Percentiles rank a stretch among this genome's conserved stretches.
phyloP scores from a whole-genome alignment of 2,797 vertebrate species.

The Apogon talboti region DNA sequence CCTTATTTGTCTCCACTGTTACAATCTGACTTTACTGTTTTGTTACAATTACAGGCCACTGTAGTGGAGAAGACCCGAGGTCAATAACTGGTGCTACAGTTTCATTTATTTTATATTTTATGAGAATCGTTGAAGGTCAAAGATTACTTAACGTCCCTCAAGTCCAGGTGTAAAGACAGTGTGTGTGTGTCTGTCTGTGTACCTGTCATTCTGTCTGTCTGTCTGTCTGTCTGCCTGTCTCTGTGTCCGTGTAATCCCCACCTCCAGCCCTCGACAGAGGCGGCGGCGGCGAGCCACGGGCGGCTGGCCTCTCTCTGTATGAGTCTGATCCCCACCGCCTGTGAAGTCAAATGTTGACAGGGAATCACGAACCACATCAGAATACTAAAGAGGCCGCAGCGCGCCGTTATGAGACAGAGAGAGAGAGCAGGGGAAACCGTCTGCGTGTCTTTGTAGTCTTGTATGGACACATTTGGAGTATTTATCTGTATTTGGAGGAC shows the following conservation, averaged over 20 bases:
- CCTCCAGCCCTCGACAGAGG: constrained; percentile 21
- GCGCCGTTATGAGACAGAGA: constrained; percentile 45
- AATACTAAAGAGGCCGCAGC: constrained; percentile 70
- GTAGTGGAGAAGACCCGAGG: not conserved
- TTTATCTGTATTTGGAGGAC: not conserved
- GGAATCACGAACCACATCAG: constrained; percentile 67
- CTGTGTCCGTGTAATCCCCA: constrained; percentile 40
- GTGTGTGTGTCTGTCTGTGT: constrained; percentile 19
- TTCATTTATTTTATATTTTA: not conserved
- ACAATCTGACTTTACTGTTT: constrained; percentile 16
- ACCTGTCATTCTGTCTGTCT: constrained; percentile 35
- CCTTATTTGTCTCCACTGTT: constrained; percentile 31
- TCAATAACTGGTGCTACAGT: not conserved
- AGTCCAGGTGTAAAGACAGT: constrained; percentile 17
- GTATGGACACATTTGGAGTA: not conserved
- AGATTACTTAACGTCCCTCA: constrained; percentile 11
- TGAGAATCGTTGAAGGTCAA: constrained; percentile 30
- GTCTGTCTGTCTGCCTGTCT: constrained; percentile 1
- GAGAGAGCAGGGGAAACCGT: not conserved
- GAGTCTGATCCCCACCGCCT: constrained; percentile 62
- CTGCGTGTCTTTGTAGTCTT: not conserved
- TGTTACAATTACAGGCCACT: constrained; percentile 10
- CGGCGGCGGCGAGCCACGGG: constrained; percentile 46
- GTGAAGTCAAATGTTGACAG: constrained; percentile 76
- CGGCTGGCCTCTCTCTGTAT: constrained; percentile 56